Conservation (phyloP, 37 sponge, comb jelly and placozoan species). For the Agelas oroides region DNA sequence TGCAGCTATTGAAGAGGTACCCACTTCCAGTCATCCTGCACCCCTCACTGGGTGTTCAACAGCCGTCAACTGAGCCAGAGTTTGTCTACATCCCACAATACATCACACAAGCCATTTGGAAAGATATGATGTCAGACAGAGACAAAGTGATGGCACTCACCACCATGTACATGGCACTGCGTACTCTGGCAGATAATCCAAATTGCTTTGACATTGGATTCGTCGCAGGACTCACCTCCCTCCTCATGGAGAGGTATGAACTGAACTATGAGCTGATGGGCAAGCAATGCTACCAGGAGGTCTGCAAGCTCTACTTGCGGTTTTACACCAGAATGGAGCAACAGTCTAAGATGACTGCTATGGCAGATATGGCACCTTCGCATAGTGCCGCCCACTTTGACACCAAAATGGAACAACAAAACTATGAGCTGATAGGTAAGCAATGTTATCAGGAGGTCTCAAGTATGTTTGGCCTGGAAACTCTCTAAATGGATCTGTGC, state of each 20-base stretch:
- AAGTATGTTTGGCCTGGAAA: too few relatives aligned
- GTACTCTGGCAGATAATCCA: neutral
- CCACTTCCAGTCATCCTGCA: slow-evolving; percentile 26
- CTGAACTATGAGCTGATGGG: slow-evolving; percentile 29
- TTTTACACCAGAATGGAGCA: too few relatives aligned
- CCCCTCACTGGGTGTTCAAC: neutral
- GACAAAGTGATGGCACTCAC: slow-evolving; percentile 32
- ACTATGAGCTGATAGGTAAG: slow-evolving; percentile 29
- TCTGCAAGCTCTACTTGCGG: too few relatives aligned
- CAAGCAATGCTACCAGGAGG: slow-evolving; percentile 39
- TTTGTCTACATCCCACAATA: slow-evolving; percentile 48
- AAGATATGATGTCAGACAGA: slow-evolving; percentile 9
- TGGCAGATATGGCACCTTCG: too few relatives aligned
- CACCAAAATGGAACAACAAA: too few relatives aligned
- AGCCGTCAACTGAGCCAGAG: neutral
- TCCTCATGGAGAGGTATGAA: slow-evolving; percentile 1
- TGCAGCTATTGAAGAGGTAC: slow-evolving; percentile 6
- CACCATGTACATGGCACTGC: slow-evolving; percentile 1
- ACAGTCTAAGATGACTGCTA: too few relatives aligned
- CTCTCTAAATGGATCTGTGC: too few relatives aligned
- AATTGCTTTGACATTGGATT: neutral
- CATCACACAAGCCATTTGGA: slow-evolving; percentile 31
- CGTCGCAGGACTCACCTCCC: neutral
- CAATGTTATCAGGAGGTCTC: slow-evolving; percentile 42
- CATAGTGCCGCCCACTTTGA: too few relatives aligned